Percentiles rank a stretch among this genome's conserved stretches.
Evolutionary conservation across 2,797 vertebrate genomes (phyloP).

Genomic region (Argyrosomus regius): DNA sequence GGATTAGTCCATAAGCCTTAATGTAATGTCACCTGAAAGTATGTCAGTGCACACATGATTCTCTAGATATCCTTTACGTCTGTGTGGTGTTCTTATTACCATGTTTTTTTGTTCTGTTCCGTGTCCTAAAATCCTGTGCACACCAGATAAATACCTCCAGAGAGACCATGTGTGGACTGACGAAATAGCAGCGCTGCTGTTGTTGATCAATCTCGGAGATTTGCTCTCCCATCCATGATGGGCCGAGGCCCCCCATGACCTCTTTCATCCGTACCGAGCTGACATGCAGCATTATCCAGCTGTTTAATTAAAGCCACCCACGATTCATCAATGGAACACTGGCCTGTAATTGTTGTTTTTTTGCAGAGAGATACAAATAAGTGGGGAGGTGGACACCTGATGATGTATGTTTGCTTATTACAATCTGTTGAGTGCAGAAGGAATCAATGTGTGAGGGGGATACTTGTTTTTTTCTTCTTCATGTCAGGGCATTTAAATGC

Average conservation of each 20-base stretch:
- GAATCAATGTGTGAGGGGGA: conserved; percentile 67
- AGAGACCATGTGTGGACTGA: conserved; percentile 18
- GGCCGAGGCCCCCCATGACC: conserved; percentile 40
- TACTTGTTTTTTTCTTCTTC: conserved; percentile 27
- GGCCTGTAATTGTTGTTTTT: conserved; percentile 70
- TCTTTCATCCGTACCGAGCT: conserved; percentile 39
- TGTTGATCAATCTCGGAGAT: conserved; percentile 53
- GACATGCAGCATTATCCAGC: conserved; percentile 52
- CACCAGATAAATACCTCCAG: conserved; percentile 28
- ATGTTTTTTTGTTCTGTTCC: neutral
- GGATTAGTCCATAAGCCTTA: neutral
- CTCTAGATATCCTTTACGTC: neutral
- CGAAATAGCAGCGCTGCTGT: conserved; percentile 5
- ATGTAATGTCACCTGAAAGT: neutral
- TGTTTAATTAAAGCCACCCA: conserved; percentile 70
- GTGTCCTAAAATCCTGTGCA: conserved; percentile 27
- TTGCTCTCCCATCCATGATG: conserved; percentile 25
- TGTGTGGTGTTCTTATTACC: neutral
- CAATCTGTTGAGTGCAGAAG: conserved; percentile 54
- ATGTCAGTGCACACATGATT: neutral
- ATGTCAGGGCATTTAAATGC: conserved; percentile 47
- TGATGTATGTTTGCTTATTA: conserved; percentile 70
- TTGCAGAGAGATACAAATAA: conserved; percentile 36
- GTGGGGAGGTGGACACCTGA: conserved; percentile 27
- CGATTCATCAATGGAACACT: conserved; percentile 66